Evolutionary conservation across 2,113 vertebrate species (phyloP).

Genomic region (Myrmecobius fasciatus): DNA sequence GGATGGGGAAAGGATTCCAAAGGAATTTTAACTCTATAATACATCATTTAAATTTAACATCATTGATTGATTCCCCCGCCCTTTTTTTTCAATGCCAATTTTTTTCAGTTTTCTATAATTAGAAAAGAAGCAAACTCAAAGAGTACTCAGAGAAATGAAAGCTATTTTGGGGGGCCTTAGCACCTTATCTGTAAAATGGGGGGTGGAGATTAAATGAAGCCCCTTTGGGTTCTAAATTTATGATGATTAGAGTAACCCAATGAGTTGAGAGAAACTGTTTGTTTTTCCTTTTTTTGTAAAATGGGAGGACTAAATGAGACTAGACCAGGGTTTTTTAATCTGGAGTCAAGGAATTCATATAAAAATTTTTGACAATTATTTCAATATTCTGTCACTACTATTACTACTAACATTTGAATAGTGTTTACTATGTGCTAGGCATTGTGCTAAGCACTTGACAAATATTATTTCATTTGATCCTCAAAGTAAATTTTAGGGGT

Average conservation of each 20-base stretch:
- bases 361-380: neutral
- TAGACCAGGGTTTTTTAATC: neutral
- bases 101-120: neutral
- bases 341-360: neutral
- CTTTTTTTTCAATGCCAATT: neutral
- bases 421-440: neutral
- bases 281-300: neutral
- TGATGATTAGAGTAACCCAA: neutral
- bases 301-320: neutral
- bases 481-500: neutral
- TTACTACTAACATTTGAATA: neutral
- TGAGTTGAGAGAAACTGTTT: neutral
- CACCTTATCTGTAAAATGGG: neutral
- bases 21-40: neutral
- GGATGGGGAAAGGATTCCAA: neutral
- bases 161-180: neutral
- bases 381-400: neutral
- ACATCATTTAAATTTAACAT: neutral
- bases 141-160: neutral
- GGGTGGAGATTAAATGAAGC: neutral
- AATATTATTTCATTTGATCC: neutral
- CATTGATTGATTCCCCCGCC: neutral
- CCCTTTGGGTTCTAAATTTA: neutral
- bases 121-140: neutral
- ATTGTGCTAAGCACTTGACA: neutral